Evolutionary conservation across 1,140 invertebrate species (phyloP), one percentile per base, ranked within the genome.

Genomic region (Drosophila repleta): DNA sequence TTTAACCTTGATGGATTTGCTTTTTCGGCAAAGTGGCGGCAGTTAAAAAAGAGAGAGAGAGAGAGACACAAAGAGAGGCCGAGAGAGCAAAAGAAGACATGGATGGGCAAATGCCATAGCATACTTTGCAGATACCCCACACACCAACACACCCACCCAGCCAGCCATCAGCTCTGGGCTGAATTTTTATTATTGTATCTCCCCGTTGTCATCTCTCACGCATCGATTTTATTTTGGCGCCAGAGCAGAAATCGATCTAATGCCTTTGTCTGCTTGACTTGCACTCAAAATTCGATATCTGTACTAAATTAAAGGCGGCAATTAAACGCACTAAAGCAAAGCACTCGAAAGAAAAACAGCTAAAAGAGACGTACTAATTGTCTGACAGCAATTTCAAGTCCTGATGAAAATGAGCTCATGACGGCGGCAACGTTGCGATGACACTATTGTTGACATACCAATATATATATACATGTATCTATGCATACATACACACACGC

Each of bases 1-100:
- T 84, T 79, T 80, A 84, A 76, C 80, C 80, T 84, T 84, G 76
- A 76, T 76, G 73, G 68, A 79, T 79, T 66, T 64, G 39, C 61
- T 45, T 61, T 48, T 41, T 49, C 46, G 21, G 21, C 46, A 26
- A 26, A 13, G 13, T 74, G n/a, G n/a, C n/a, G 39, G 29, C 32
- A 46, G 18, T 21, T 17, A 26, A 20, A 8, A 35, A 20, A 52
- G 48, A 24, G 24, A 11, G 41, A 20, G 46, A 7, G 51, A 15
- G 18, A 13, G 20, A 7, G 24, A 35, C 3, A 3, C 48, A 20
- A 56, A 6, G 17, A 15, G 0, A n/a, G 15, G 8, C 46, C 11
- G 17, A 17, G 37, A 24, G 45, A 8, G n/a, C 1, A 35, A 20
- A 37, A 37, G 4, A n/a, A 24, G 21, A 24, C 2, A 32, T 18